Evolutionary conservation across 2,888 invertebrate genomes (phyloP).

Genomic region (Mactromeris polynyma): DNA sequence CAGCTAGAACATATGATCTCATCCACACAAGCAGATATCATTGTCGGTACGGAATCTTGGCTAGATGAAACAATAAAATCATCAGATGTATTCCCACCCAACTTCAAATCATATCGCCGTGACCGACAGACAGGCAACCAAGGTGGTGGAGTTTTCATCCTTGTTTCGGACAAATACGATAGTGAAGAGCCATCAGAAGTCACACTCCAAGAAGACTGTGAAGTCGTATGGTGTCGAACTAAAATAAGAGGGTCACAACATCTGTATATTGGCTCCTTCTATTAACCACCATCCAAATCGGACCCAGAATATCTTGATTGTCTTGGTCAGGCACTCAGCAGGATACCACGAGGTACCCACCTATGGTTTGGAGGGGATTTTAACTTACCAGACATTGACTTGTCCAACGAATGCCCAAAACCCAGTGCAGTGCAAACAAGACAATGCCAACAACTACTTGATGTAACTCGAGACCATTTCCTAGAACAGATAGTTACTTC

Average conservation of each 20-base stretch:
- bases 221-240: conserved; percentile 24
- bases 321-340: not conserved
- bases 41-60: conserved; percentile 35
- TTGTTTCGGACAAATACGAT: conserved; percentile 19
- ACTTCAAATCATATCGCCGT: conserved; percentile 2
- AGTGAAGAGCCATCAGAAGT: conserved; percentile 41
- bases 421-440: too few relatives aligned
- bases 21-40: conserved; percentile 32
- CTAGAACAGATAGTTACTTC: too few relatives aligned
- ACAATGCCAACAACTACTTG: too few relatives aligned
- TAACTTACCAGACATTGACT: too few relatives aligned
- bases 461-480: too few relatives aligned
- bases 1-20: conserved; percentile 25
- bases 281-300: conserved; percentile 30
- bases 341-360: conserved; percentile 9
- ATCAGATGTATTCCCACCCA: conserved; percentile 16
- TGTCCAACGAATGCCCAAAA: too few relatives aligned
- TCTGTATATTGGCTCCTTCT: conserved; percentile 37
- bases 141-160: conserved; percentile 34
- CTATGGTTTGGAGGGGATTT: conserved; percentile 11
- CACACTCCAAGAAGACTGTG: not conserved
- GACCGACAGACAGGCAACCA: not conserved
- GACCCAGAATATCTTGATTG: conserved; percentile 31
- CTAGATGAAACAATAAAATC: conserved; percentile 6
- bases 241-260: conserved; percentile 30